These are phyloP conservation scores for Cremastobaeus sp. DNA, from an alignment of 2,888 invertebrate genomes.

Conservation along the genomic window DNA sequence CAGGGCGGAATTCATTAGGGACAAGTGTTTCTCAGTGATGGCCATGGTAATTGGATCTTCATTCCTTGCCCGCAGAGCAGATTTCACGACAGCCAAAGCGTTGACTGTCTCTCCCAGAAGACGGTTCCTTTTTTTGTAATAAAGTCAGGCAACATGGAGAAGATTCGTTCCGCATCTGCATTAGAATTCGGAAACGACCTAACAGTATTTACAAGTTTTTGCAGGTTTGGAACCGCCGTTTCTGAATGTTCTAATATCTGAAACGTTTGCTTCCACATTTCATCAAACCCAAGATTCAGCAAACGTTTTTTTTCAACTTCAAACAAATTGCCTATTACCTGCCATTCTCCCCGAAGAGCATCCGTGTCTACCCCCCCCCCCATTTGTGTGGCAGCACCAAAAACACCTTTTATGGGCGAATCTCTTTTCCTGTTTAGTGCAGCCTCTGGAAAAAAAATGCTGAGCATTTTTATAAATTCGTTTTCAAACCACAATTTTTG, in stretches of 20 bases:
- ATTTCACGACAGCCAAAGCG: conserved; percentile 20
- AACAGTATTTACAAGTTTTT: not conserved
- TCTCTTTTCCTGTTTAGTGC: no score
- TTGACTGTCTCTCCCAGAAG: not conserved
- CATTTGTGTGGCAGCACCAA: no score
- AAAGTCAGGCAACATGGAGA: conserved; percentile 9
- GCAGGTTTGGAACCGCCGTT: not conserved
- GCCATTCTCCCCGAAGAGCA: no score
- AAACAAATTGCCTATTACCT: no score
- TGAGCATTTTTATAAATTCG: no score
- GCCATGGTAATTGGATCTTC: conserved; percentile 6
- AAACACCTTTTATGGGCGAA: no score
- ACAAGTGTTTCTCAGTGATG: conserved; percentile 9
- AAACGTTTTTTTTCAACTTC: not conserved
- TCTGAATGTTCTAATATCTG: not conserved
- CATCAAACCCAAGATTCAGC: not conserved
- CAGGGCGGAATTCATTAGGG: no score
- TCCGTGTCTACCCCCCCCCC: no score
- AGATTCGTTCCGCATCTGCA: conserved; percentile 9
- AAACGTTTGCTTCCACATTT: not conserved
- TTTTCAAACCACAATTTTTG: no score
- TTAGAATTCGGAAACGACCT: conserved; percentile 14
- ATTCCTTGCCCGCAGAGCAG: conserved; percentile 1
- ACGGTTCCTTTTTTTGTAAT: conserved; percentile 24
- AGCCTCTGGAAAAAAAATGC: no score